Base-by-base conservation (phyloP, 2,888 invertebrate genomes). In the Abrostola triplasia region DNA sequence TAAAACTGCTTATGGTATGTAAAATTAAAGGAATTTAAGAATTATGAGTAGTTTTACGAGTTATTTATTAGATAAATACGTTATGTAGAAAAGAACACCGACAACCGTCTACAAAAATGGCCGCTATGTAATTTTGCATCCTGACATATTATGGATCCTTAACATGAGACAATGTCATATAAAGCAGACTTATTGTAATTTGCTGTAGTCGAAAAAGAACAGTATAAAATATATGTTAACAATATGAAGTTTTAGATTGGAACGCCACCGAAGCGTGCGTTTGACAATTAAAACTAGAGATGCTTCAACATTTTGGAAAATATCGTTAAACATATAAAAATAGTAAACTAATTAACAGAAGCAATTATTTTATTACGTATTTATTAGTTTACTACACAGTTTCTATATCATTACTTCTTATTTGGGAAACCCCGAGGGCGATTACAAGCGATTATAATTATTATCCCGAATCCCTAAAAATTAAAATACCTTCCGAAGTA, bases 231-330 rank as follows among this genome's bases (percentile, higher is more conserved):
- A 6, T 8, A 62, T 54, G 53, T 0, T 2, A 40, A 12, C 0
- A 41, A 11, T 38, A 0, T 24, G 6, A 24, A 12, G 1, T 53
- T 48, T 5, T 24, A 6, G 8, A 51, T 12, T 65, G 77, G 63
- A 77, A 73, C 73, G 73, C 62, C 1, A 42, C 36, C 24, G 47
- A 67, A 73, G 76, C 79, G 66, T 76, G 76, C 55, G 56, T 68
- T 79, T 77, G 76, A 76, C 78, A 71, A 66, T 24, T 75, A 76
- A 75, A 76, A 71, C 49, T 76, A 71, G 71, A 57, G 75, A 13
- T 37, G 58, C 0, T 8, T 49, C 36, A 35, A 38, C 49, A 36
- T 58, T 62, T 62, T 41, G 42, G 50, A 12, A 73, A 58, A 49
- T 10, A 49, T 11, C 70, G 69, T 48, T 56, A 12, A 47, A 9